These are phyloP conservation scores for Peromyscus leucopus DNA, from an alignment of 2,113 vertebrate genomes.

Conservation along the genomic window DNA sequence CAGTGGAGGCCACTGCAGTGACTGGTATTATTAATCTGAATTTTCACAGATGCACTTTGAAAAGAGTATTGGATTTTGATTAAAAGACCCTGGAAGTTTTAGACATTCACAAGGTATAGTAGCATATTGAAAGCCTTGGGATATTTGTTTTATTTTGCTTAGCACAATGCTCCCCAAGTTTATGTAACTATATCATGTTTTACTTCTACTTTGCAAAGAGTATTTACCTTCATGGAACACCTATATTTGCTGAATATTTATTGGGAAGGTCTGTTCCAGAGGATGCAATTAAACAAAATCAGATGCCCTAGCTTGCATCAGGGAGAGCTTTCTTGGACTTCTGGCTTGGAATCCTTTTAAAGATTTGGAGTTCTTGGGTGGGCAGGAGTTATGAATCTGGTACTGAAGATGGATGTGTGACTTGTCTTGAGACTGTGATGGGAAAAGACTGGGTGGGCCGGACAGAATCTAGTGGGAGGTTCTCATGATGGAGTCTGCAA, in stretches of 20 bases:
- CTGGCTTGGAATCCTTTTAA: background rate
- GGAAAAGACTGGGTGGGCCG: background rate
- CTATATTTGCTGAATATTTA: background rate
- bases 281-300: background rate
- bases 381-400: background rate
- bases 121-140: background rate
- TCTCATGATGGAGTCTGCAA: background rate
- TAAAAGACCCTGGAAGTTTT: background rate
- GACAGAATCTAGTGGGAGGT: background rate
- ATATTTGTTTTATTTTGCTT: background rate
- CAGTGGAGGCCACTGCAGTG: background rate
- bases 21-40: background rate
- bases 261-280: background rate
- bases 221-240: background rate
- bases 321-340: background rate
- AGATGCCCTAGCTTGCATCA: background rate
- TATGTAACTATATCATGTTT: background rate
- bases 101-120: background rate
- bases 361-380: background rate
- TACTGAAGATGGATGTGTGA: background rate
- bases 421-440: background rate
- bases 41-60: background rate
- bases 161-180: background rate
- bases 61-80: background rate
- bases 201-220: background rate